phyloP scores from a whole-genome alignment of 1,140 invertebrate genomes.

The Thaumetopoea pityocampa region DNA sequence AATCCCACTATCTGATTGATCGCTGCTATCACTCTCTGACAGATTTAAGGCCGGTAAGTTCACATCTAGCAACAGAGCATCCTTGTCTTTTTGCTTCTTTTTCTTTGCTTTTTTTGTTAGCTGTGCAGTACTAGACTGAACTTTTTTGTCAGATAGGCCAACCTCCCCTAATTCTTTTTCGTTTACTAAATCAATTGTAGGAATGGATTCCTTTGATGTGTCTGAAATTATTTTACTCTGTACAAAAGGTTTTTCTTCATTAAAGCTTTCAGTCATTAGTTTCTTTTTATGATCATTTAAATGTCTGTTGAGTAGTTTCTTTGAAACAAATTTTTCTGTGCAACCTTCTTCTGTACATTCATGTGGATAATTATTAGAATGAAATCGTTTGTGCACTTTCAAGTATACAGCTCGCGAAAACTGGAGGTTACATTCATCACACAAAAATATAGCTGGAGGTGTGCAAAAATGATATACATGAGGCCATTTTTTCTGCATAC shows the following conservation, averaged over 20 bases:
- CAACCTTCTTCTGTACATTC: slow-evolving; percentile 82
- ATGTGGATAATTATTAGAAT: slow-evolving; percentile 83
- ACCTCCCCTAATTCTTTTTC: slow-evolving; percentile 48
- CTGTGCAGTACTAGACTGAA: slow-evolving; percentile 40
- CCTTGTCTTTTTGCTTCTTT: slow-evolving; percentile 79
- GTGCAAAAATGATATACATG: slow-evolving; percentile 93
- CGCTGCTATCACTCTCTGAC: slow-evolving; percentile 87
- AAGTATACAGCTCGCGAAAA: slow-evolving; percentile 86
- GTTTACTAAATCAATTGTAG: slow-evolving; percentile 53
- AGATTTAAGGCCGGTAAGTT: slow-evolving; percentile 86
- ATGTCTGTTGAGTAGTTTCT: slow-evolving; percentile 85
- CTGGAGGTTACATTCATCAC: slow-evolving; percentile 86
- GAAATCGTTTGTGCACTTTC: slow-evolving; percentile 88
- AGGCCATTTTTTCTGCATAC: slow-evolving; percentile 91
- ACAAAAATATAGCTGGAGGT: slow-evolving; percentile 84
- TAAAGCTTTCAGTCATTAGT: slow-evolving; percentile 40
- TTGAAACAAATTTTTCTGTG: slow-evolving; percentile 86
- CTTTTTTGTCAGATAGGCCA: slow-evolving; percentile 46
- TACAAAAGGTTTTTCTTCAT: slow-evolving; percentile 53
- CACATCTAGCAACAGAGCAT: slow-evolving; percentile 78
- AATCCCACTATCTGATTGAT: slow-evolving; percentile 82
- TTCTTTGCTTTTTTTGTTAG: slow-evolving; percentile 75
- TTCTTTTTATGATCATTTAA: slow-evolving; percentile 70
- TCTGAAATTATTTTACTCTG: slow-evolving; percentile 33
- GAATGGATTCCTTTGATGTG: slow-evolving; percentile 38